Conservation (phyloP, 2,113 vertebrate species). For the Pollimyrus isidori region DNA sequence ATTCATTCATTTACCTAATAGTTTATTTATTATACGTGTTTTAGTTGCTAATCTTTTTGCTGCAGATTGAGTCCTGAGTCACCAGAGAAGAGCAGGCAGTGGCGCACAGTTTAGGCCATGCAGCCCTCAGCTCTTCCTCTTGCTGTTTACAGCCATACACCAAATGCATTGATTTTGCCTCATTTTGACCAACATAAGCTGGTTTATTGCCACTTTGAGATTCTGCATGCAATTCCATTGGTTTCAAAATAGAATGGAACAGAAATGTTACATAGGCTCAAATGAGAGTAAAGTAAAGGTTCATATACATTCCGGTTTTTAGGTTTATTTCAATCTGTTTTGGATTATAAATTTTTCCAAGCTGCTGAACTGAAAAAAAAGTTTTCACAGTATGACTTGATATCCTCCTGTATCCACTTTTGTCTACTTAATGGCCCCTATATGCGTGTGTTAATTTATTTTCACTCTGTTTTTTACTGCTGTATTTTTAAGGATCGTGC, state of each 20-base stretch:
- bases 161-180: neutral
- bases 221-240: neutral
- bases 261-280: neutral
- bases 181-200: too few relatives aligned
- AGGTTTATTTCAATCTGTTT: neutral
- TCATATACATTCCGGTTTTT: neutral
- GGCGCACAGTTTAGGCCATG: neutral
- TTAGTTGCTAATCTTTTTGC: neutral
- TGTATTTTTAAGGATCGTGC: neutral
- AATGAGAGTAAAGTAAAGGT: neutral
- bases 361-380: neutral
- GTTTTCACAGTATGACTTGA: neutral
- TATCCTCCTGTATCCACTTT: neutral
- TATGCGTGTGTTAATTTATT: neutral
- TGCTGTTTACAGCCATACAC: neutral
- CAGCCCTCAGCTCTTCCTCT: neutral
- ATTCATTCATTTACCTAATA: neutral
- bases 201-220: neutral
- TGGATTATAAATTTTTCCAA: neutral
- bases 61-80: neutral
- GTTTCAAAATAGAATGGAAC: neutral
- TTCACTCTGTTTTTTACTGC: neutral
- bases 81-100: neutral
- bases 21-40: neutral
- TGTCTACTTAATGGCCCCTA: neutral